Percentiles rank a stretch among this genome's conserved stretches.
Evolutionary conservation across 2,888 invertebrate genomes (phyloP).

Genomic region (Hypomecis atomaria): DNA sequence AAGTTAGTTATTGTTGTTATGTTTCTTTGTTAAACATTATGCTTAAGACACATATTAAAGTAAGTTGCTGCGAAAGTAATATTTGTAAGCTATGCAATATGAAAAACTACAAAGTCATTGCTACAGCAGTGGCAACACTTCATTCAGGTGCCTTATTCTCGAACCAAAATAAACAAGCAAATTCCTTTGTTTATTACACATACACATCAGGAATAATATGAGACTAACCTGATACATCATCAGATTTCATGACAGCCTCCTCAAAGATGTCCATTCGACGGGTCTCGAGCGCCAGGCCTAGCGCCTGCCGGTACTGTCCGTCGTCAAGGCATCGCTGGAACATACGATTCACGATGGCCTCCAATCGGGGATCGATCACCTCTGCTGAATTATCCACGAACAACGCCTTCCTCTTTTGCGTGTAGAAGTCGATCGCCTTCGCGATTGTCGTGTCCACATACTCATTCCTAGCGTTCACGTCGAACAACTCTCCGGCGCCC

Average conservation of each 20-base stretch:
- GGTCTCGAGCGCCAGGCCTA: conserved; percentile 98
- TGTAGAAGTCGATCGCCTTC: conserved; percentile 98
- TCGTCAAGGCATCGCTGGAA: conserved; percentile 98
- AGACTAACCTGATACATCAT: conserved; percentile 89
- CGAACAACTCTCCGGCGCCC: conserved; percentile 97
- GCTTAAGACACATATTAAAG: no score
- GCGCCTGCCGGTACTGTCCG: conserved; percentile 96
- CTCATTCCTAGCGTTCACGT: conserved; percentile 96
- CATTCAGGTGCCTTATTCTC: no score
- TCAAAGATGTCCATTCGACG: conserved; percentile 98
- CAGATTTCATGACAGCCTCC: conserved; percentile 94
- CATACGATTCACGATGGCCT: conserved; percentile 98
- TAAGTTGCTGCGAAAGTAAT: no score
- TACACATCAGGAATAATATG: neutral
- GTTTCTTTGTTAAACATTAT: no score
- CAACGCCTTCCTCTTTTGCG: conserved; percentile 91
- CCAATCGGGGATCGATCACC: conserved; percentile 91
- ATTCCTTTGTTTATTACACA: conserved; percentile 10
- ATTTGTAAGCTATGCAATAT: no score
- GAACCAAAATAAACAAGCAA: neutral
- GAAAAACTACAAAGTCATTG: no score
- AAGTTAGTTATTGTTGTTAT: no score
- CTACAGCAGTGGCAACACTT: no score
- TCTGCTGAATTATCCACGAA: conserved; percentile 88
- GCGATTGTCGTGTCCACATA: conserved; percentile 99